Evolutionary conservation across 2,797 vertebrate species (phyloP).

Genomic region (Meda fulgida): DNA sequence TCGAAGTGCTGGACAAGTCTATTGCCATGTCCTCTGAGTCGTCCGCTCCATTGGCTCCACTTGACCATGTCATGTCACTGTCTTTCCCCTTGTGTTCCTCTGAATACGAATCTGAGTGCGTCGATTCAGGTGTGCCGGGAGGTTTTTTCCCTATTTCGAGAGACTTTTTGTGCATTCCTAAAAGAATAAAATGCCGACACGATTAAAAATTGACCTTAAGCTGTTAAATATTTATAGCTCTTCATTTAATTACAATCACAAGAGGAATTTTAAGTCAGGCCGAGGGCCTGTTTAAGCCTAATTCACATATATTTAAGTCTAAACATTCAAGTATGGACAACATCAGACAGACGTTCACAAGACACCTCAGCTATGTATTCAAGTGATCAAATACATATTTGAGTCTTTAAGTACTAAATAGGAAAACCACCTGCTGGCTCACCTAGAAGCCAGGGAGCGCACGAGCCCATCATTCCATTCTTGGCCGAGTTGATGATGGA

Average conservation of each 20-base stretch:
- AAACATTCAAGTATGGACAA: neutral
- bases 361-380: constrained; percentile 63
- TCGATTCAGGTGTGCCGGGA: constrained; percentile 75
- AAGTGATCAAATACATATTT: constrained; percentile 64
- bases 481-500: constrained; percentile 83
- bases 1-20: constrained; percentile 90
- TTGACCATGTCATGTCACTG: constrained; percentile 68
- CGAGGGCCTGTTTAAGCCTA: constrained; percentile 1
- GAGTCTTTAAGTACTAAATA: constrained; percentile 64
- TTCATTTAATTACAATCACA: neutral
- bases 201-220: neutral
- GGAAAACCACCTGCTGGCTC: constrained; percentile 81
- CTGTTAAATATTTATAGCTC: neutral
- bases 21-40: constrained; percentile 84
- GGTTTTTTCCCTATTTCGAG: constrained; percentile 81
- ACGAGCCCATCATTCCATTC: constrained; percentile 82
- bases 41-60: constrained; percentile 65
- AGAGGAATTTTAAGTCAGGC: neutral
- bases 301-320: neutral
- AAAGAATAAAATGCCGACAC: constrained; percentile 9
- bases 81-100: constrained; percentile 71
- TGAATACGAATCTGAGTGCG: constrained; percentile 71
- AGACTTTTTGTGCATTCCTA: constrained; percentile 97
- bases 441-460: constrained; percentile 88
- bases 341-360: constrained; percentile 40